These are phyloP conservation scores for Nomada lathburiana DNA, from an alignment of 2,888 invertebrate genomes.

Conservation along the genomic window DNA sequence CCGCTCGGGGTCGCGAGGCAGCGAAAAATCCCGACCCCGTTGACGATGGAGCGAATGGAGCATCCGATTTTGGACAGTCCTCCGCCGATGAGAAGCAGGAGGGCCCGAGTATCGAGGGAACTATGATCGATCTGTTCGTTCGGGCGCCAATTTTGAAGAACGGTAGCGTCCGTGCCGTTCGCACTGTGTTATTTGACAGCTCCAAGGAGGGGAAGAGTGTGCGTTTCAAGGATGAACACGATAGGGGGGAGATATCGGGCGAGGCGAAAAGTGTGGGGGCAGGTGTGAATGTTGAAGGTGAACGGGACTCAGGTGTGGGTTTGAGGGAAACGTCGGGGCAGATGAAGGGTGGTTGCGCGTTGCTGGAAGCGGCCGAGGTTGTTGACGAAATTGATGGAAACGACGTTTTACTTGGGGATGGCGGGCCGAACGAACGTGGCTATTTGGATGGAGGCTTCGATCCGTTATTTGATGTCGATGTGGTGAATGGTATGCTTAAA, in stretches of 20 bases:
- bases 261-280: not conserved
- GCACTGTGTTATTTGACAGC: not conserved
- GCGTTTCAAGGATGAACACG: conserved; percentile 74
- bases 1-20: not conserved
- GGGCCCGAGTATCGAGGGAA: conserved; percentile 71
- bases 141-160: conserved; percentile 72
- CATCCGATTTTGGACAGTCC: not conserved
- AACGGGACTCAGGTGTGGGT: not conserved
- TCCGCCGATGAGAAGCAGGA: conserved; percentile 51
- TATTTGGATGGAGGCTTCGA: conserved; percentile 18
- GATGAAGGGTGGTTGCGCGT: not conserved
- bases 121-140: conserved; percentile 73
- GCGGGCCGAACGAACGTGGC: not conserved
- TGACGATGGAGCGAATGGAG: not conserved
- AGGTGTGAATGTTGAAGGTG: not conserved
- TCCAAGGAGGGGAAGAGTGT: conserved; percentile 75
- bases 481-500: conserved; percentile 51
- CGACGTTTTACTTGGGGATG: not conserved
- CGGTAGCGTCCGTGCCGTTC: conserved; percentile 51
- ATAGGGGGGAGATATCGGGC: conserved; percentile 5
- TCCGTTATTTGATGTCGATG: conserved; percentile 48
- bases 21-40: not conserved
- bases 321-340: not conserved
- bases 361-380: not conserved
- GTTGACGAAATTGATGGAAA: not conserved